A percentile compares a stretch with the other conserved stretches of the same genome.
These are phyloP conservation scores for Urosaurus nigricauda DNA, from an alignment of 2,797 vertebrate genomes.

Conservation along the genomic window DNA sequence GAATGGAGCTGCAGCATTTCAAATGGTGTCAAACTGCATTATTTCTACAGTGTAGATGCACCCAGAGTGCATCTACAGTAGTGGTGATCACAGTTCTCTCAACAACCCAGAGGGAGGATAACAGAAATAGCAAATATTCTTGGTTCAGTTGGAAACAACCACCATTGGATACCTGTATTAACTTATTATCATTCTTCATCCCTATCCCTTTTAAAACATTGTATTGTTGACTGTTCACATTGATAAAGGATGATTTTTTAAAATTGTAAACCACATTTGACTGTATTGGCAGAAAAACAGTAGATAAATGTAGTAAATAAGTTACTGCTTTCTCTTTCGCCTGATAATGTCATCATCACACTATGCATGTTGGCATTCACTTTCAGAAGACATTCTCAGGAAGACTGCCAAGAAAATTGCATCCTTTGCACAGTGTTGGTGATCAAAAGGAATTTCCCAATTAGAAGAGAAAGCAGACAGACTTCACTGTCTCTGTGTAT, in stretches of 20 bases:
- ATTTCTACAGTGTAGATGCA: too few relatives aligned
- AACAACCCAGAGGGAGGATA: not conserved
- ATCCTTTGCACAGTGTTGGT: not conserved
- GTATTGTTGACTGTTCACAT: not conserved
- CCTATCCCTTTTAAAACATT: not conserved
- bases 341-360: not conserved
- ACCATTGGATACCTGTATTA: not conserved
- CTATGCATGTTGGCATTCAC: not conserved
- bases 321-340: not conserved
- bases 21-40: too few relatives aligned
- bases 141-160: not conserved
- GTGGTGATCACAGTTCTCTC: too few relatives aligned
- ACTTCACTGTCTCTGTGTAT: not conserved
- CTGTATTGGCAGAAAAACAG: not conserved
- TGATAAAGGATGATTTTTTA: not conserved
- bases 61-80: too few relatives aligned
- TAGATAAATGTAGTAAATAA: not conserved
- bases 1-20: too few relatives aligned
- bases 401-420: slow-evolving; percentile 23
- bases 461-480: slow-evolving; percentile 1
- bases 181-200: not conserved
- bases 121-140: not conserved
- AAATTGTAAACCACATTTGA: not conserved
- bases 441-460: slow-evolving; percentile 25
- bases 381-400: slow-evolving; percentile 11